A percentile compares a stretch with the other conserved stretches of the same genome.
Evolutionary conservation across 1,140 invertebrate genomes (phyloP).

Genomic region (Zelostemma sp.): DNA sequence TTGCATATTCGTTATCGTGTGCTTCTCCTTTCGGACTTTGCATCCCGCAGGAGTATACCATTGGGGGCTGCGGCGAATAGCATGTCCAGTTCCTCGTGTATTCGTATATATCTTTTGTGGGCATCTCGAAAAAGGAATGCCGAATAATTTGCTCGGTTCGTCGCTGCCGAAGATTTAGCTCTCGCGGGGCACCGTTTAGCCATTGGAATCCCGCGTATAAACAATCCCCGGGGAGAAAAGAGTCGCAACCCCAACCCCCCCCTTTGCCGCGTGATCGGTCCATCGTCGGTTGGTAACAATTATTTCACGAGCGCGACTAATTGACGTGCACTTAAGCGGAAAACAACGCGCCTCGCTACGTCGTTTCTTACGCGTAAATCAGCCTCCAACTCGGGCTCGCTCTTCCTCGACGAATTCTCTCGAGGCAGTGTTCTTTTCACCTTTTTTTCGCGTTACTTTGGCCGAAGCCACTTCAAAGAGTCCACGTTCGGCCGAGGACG

Average conservation of each 20-base stretch:
- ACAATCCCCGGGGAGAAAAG: too few relatives aligned
- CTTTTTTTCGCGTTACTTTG: too few relatives aligned
- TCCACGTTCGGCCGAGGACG: too few relatives aligned
- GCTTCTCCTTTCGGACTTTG: slow-evolving; percentile 28
- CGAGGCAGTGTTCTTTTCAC: too few relatives aligned
- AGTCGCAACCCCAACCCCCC: too few relatives aligned
- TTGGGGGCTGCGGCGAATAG: slow-evolving; percentile 28
- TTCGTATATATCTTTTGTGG: slow-evolving; percentile 14
- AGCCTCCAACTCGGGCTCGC: background rate
- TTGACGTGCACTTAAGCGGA: slow-evolving; percentile 24
- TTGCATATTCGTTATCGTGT: slow-evolving; percentile 45
- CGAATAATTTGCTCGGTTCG: slow-evolving; percentile 36
- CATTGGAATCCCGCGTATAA: slow-evolving; percentile 14
- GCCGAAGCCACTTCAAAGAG: too few relatives aligned
- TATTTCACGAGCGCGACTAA: too few relatives aligned
- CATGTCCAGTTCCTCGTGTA: slow-evolving; percentile 29
- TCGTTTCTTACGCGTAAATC: slow-evolving; percentile 32
- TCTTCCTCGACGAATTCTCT: too few relatives aligned
- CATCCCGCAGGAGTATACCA: slow-evolving; percentile 21
- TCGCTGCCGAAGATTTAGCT: slow-evolving; percentile 18
- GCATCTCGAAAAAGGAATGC: slow-evolving; percentile 20
- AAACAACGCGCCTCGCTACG: too few relatives aligned
- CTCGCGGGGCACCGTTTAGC: slow-evolving; percentile 18
- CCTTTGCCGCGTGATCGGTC: too few relatives aligned
- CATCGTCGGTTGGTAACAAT: too few relatives aligned